phyloP scores from a whole-genome alignment of 2,797 vertebrate species.

The Brotula barbata region DNA sequence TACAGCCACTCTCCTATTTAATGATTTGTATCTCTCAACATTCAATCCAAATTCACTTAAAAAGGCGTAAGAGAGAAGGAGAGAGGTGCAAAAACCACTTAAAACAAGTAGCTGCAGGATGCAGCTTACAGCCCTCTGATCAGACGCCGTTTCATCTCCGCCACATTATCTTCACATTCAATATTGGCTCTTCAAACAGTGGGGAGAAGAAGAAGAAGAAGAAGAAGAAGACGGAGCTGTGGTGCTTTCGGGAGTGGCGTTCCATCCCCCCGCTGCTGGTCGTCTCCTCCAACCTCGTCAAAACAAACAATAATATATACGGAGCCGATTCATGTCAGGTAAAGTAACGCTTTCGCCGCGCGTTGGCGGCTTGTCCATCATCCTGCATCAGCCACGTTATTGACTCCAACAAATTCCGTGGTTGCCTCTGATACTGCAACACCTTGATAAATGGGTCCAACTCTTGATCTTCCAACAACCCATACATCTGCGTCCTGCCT shows the following conservation, averaged over 20 bases:
- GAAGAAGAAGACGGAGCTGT: slow-evolving; percentile 1
- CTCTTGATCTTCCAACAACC: slow-evolving; percentile 53
- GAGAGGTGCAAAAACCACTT: slow-evolving; percentile 46
- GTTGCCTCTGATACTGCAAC: slow-evolving; percentile 66
- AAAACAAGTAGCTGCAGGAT: slow-evolving; percentile 41
- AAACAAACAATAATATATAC: slow-evolving; percentile 41
- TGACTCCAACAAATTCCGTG: slow-evolving; percentile 69
- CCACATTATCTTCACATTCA: slow-evolving; percentile 65
- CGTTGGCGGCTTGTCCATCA: slow-evolving; percentile 54
- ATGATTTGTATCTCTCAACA: slow-evolving; percentile 54
- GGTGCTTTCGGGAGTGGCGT: slow-evolving; percentile 51
- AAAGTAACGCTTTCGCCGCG: slow-evolving; percentile 56
- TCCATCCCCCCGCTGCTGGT: slow-evolving; percentile 21
- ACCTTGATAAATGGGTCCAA: slow-evolving; percentile 65
- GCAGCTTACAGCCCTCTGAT: slow-evolving; percentile 58
- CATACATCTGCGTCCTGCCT: slow-evolving; percentile 59
- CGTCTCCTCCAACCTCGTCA: slow-evolving; percentile 44
- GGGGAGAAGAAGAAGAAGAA: no score
- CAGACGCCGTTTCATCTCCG: slow-evolving; percentile 57
- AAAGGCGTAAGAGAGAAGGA: slow-evolving; percentile 39
- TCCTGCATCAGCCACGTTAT: slow-evolving; percentile 58
- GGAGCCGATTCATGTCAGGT: slow-evolving; percentile 21
- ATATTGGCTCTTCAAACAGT: slow-evolving; percentile 57
- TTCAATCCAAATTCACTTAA: slow-evolving; percentile 64
- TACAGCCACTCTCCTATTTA: slow-evolving; percentile 53